A percentile compares a stretch with the other conserved stretches of the same genome.
Conservation (phyloP, 1,140 invertebrate species). For the Bombus balteatus region DNA sequence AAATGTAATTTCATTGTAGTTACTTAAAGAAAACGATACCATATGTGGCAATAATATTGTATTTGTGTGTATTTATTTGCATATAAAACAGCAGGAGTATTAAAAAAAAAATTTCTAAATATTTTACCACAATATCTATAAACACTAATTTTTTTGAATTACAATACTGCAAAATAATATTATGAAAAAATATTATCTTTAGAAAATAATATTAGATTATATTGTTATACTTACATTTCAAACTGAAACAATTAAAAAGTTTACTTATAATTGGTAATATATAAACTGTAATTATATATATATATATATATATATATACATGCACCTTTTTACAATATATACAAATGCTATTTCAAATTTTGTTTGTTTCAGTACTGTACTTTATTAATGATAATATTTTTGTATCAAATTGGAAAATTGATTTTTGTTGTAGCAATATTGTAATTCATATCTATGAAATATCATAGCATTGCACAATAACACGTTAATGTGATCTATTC, state of each 20-base stretch:
- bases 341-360: conserved; percentile 1
- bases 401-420: neutral
- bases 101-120: neutral
- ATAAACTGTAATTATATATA: neutral
- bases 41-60: neutral
- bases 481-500: neutral
- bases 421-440: neutral
- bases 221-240: neutral
- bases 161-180: neutral
- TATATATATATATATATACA: too few species aligned
- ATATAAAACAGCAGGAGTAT: conserved; percentile 2
- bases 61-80: neutral
- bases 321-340: conserved; percentile 10
- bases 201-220: neutral
- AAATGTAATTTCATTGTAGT: neutral
- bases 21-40: neutral
- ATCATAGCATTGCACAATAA: neutral
- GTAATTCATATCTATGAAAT: conserved; percentile 5
- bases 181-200: neutral
- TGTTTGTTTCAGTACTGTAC: neutral
- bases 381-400: neutral
- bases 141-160: neutral
- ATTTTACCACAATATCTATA: neutral
- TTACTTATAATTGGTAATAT: neutral
- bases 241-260: neutral